These are phyloP conservation scores for Aphaenogaster floridana DNA, from an alignment of 1,140 invertebrate genomes.

Conservation along the genomic window DNA sequence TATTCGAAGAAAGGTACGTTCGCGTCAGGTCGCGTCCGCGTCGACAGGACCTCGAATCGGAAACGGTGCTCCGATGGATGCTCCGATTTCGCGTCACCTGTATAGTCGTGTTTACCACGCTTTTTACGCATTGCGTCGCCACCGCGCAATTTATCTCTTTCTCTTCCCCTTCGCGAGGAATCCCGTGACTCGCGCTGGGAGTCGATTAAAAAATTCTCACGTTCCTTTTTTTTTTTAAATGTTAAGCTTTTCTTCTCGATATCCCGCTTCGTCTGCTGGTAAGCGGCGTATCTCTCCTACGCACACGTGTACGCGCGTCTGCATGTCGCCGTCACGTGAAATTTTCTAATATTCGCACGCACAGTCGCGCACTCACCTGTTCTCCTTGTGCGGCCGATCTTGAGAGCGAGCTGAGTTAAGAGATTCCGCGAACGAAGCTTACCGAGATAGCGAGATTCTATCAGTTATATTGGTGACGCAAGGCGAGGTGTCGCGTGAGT, in stretches of 20 bases:
- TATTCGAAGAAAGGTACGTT: constrained; percentile 79
- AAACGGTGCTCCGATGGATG: neutral
- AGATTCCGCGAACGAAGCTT: constrained; percentile 47
- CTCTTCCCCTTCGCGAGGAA: neutral
- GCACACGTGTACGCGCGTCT: neutral
- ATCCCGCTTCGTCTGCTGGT: neutral
- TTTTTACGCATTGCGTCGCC: neutral
- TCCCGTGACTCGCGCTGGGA: too few relatives aligned
- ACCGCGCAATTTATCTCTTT: neutral
- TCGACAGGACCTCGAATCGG: neutral
- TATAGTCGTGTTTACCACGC: neutral
- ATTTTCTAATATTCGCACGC: constrained; percentile 5
- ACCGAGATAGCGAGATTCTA: constrained; percentile 74
- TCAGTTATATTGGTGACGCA: constrained; percentile 67
- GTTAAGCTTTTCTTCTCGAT: neutral
- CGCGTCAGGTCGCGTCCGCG: constrained; percentile 15
- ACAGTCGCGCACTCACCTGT: neutral
- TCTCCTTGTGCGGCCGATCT: neutral
- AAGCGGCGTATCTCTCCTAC: neutral
- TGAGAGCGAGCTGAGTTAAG: neutral
- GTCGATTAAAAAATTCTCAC: neutral
- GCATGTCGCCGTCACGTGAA: neutral
- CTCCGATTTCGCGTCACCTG: neutral
- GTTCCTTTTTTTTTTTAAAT: neutral
- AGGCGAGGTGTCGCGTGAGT: neutral